phyloP scores from a whole-genome alignment of 2,888 invertebrate genomes.

The Calliopum simillimum region DNA sequence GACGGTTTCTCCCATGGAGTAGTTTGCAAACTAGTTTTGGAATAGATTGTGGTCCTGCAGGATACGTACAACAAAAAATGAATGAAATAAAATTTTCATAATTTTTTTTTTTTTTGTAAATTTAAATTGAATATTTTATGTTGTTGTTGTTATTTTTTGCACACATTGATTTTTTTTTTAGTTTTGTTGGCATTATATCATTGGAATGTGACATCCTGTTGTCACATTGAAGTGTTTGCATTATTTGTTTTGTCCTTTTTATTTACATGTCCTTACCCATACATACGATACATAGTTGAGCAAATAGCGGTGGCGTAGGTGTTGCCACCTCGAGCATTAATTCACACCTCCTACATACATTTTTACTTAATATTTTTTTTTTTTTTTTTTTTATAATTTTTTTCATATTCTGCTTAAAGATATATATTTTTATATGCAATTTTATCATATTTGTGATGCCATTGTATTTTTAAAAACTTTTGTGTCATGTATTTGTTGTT shows the following conservation, averaged over 20 bases:
- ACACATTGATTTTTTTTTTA: background rate
- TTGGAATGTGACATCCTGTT: constrained; percentile 5
- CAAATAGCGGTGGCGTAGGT: background rate
- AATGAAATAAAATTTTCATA: background rate
- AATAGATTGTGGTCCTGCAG: too few relatives aligned
- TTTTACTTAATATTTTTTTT: constrained; percentile 1
- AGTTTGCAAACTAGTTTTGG: too few relatives aligned
- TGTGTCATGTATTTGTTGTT: too few relatives aligned
- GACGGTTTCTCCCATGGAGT: too few relatives aligned
- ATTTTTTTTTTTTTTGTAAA: background rate
- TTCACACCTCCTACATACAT: constrained; percentile 11
- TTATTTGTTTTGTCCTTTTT: background rate
- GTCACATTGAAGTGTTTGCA: background rate
- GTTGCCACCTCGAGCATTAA: constrained; percentile 18
- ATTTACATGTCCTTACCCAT: background rate
- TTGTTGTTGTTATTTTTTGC: background rate
- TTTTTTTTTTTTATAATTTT: background rate
- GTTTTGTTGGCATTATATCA: background rate
- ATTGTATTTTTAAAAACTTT: too few relatives aligned
- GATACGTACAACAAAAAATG: too few relatives aligned
- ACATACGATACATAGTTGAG: background rate
- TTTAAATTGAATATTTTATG: constrained; percentile 1
- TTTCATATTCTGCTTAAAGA: constrained; percentile 29
- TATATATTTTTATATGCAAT: constrained; percentile 50
- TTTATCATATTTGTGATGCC: too few relatives aligned